Evolutionary conservation across 1,140 invertebrate genomes (phyloP), one percentile per base, ranked within the genome.

Genomic region (Heliconius eleuchia): DNA sequence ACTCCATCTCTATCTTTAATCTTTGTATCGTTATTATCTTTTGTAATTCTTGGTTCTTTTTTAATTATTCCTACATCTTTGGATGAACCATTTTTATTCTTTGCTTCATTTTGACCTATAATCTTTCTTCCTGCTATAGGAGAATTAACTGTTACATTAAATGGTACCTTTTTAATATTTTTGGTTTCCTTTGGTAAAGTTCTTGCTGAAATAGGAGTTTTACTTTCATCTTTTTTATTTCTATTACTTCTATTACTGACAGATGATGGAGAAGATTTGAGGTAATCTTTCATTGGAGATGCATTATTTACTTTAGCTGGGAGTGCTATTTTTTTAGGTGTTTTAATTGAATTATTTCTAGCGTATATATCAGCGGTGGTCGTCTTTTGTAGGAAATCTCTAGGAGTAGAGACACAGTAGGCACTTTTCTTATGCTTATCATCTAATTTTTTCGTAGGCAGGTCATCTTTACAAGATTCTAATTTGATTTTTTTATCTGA

Each of bases 71-170:
- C 37, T 8, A 19, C 9, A 42, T 72, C 71, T 79, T 72, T 70
- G n/a, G 37, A 42, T 9, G 18, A 76, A 37, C 57, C 71, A 78
- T 79, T 76, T 60, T 55, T 81, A 18, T 13, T 66, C 57, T 74
- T 79, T 46, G 13, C 5, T 23, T 1, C 76, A 57, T 1, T 30
- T 27, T 27, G 60, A 66, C 1, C 78, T 75, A 30, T 46, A 57
- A 73, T 75, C 83, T 87, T 91, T 55, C 86, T 86, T 84, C 89
- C 91, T 7, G 77, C 81, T 30, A 87, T 82, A 18, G 94, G 94
- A 16, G 94, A 95, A 84, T 92, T 94, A 0, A 93, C 88, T 34
- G 90, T 93, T 0, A 94, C 86, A 80, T 92, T 94, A 27, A 80
- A 71, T 77, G 85, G 75, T 83, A 79, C 73, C 80, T 82, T 86